A percentile compares a stretch with the other conserved stretches of the same genome.
Conservation (phyloP, 2,888 invertebrate species). For the Agonopterix alstromeriana region DNA sequence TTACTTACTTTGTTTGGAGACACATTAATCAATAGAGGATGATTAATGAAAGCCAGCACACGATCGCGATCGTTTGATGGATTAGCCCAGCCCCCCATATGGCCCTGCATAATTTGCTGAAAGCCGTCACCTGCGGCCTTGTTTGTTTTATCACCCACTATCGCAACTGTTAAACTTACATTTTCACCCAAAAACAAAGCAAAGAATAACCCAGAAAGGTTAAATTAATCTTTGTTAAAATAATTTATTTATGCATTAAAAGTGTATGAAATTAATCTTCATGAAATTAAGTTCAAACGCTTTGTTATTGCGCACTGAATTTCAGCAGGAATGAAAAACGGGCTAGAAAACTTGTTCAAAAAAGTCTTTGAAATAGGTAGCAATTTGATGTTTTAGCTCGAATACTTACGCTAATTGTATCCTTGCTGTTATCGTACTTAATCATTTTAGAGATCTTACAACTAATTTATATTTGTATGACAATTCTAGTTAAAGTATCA, state of each 20-base stretch:
- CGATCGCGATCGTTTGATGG: constrained; percentile 68
- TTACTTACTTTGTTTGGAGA: constrained; percentile 63
- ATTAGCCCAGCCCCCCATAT: constrained; percentile 61
- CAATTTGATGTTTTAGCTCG: too few relatives aligned
- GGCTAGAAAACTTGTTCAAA: too few relatives aligned
- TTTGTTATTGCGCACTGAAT: neutral
- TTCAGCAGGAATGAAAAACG: too few relatives aligned
- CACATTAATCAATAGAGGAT: constrained; percentile 73
- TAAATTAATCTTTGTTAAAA: neutral
- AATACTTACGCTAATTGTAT: too few relatives aligned
- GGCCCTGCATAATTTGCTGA: constrained; percentile 69
- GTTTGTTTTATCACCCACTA: constrained; percentile 25
- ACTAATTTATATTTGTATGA: too few relatives aligned
- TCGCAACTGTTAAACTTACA: too few relatives aligned
- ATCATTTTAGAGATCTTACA: too few relatives aligned
- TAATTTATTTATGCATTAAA: neutral
- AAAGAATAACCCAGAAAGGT: neutral
- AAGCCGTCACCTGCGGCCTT: constrained; percentile 57
- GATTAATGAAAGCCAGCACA: constrained; percentile 65
- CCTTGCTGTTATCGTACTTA: too few relatives aligned
- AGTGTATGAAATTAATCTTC: neutral
- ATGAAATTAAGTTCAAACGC: neutral
- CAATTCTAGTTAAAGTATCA: too few relatives aligned
- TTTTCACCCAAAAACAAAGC: too few relatives aligned
- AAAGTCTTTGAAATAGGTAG: too few relatives aligned